Base-by-base conservation (phyloP, 2,888 invertebrate genomes). In the Scaeva pyrastri region DNA sequence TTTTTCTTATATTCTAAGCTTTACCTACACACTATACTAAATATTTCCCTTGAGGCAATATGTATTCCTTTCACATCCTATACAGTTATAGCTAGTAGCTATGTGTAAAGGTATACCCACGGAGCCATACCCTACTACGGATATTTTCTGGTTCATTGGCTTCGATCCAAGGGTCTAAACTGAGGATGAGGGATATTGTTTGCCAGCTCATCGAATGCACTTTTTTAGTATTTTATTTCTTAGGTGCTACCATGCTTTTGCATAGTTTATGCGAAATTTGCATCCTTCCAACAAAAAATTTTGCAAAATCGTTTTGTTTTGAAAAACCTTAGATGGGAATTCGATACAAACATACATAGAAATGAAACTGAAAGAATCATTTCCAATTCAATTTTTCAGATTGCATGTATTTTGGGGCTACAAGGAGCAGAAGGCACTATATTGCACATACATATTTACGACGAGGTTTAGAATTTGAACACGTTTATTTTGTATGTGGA, bases 131-230 rank as follows among this genome's bases (percentile, higher is more conserved):
- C 26, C n/a, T 74, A 70, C 58, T 58, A 19, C 45, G 75, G 71
- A 80, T 84, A 79, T 84, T 80, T 52, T 79, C 72, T 68, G 75
- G 68, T 84, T 84, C 84, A 79, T 80, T 80, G 84, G 71, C 84
- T 75, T 62, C 75, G 48, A 75, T 84, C 60, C 60, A 66, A 45
- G 26, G 19, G 11, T 48, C 31, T 21, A 75, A 66, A 80, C 66
- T 60, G 39, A 72, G 70, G 36, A 79, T 79, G 79, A 75, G 50
- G 39, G 21, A 72, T 72, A 75, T 72, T 79, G 71, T 72, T 75
- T 80, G 84, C 75, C 23, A 72, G 60, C 75, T 84, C 75, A 80
- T 84, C 71, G 72, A 84, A 71, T 58, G 45, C 75, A 14, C 8
- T 70, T 43, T 21, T 55, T n/a, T 41, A n/a, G 45, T 45, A 31